Percentiles rank a stretch among this genome's conserved stretches.
phyloP scores from a whole-genome alignment of 2,888 invertebrate genomes.

The Nematopogon swammerdamellus region DNA sequence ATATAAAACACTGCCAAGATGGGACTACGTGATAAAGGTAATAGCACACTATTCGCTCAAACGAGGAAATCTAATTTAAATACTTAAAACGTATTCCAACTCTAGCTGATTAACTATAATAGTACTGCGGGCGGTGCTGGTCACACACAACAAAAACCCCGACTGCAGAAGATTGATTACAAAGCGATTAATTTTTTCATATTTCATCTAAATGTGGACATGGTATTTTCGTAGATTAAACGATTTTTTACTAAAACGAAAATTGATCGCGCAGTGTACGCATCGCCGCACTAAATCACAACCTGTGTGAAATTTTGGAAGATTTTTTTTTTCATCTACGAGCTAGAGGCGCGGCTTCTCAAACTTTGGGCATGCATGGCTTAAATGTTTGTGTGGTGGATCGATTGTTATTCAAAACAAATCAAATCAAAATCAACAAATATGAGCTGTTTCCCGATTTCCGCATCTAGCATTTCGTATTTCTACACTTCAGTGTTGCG shows the following conservation, averaged over 20 bases:
- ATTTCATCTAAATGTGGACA: conserved; percentile 18
- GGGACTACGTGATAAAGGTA: no score
- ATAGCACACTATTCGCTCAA: no score
- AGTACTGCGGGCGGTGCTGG: background rate
- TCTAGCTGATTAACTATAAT: background rate
- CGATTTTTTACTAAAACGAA: conserved; percentile 21
- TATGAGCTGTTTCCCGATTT: no score
- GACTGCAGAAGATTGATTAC: conserved; percentile 22
- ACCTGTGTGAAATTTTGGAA: conserved; percentile 32
- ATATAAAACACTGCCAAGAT: no score
- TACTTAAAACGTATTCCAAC: no score
- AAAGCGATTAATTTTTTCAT: conserved; percentile 16
- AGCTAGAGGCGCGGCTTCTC: background rate
- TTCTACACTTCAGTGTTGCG: no score
- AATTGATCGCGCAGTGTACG: conserved; percentile 21
- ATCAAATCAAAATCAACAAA: no score
- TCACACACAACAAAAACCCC: background rate
- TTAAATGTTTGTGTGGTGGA: no score
- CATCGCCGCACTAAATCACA: conserved; percentile 34
- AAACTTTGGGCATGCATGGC: no score
- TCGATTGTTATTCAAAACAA: no score
- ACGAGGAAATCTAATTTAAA: no score
- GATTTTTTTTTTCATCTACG: background rate
- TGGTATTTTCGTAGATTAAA: conserved; percentile 19
- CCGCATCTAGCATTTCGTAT: no score